A percentile compares a stretch with the other conserved stretches of the same genome.
Evolutionary conservation across 2,113 vertebrate species (phyloP).

Genomic region (Rallus limicola): DNA sequence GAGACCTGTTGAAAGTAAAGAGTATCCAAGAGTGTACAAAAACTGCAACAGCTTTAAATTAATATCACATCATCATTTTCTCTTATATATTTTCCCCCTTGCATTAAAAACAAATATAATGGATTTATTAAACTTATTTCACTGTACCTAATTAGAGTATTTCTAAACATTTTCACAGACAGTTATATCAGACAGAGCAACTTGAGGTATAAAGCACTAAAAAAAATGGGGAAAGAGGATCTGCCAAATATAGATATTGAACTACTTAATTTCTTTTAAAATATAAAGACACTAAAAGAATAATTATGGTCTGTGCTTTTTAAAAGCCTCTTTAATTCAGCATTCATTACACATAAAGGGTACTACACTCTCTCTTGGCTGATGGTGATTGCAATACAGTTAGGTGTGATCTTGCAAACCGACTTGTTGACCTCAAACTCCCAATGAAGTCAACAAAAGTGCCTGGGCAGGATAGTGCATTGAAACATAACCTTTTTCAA

Average conservation of each 20-base stretch:
- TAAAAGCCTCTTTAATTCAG: neutral
- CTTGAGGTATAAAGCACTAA: neutral
- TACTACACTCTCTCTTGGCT: neutral
- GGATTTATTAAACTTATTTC: neutral
- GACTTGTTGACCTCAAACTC: neutral
- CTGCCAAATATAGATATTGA: neutral
- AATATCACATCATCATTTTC: neutral
- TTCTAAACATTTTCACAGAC: neutral
- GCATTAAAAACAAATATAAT: neutral
- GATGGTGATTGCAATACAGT: neutral
- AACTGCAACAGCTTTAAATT: neutral
- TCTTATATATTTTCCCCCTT: neutral
- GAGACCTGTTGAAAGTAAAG: neutral
- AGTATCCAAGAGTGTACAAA: neutral
- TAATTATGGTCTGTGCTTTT: neutral
- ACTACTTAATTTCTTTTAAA: neutral
- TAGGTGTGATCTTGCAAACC: neutral
- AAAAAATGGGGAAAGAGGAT: neutral
- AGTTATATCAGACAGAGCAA: neutral
- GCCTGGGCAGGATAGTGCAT: accelerated
- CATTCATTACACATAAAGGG: neutral
- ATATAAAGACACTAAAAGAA: neutral
- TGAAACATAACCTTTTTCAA: neutral
- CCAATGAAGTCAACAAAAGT: neutral
- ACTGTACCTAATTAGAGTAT: neutral